Evolutionary conservation across 2,888 invertebrate species (phyloP).

Genomic region (Scelioninae gen. 2): DNA sequence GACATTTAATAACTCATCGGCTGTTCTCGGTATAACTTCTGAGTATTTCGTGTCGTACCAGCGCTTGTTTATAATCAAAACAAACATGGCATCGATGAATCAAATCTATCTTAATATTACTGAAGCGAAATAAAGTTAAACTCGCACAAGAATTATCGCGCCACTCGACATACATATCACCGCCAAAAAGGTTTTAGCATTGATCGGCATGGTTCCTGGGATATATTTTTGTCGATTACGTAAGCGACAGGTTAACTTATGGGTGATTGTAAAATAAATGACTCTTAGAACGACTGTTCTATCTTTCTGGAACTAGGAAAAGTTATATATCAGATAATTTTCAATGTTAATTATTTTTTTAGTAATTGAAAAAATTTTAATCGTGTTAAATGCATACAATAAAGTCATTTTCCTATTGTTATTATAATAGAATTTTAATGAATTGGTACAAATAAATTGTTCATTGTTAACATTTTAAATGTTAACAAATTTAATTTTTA

Average conservation of each 20-base stretch:
- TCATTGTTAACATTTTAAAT: too few species aligned
- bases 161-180: constrained; percentile 3
- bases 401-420: too few species aligned
- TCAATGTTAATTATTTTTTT: background rate
- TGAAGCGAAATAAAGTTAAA: constrained; percentile 15
- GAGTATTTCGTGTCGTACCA: background rate
- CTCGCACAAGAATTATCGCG: constrained; percentile 7
- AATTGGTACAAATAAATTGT: too few species aligned
- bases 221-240: constrained; percentile 39
- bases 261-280: constrained; percentile 8
- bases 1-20: background rate
- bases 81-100: constrained; percentile 9
- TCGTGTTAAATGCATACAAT: background rate
- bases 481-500: too few species aligned
- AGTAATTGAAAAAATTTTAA: background rate
- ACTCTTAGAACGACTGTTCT: too few species aligned
- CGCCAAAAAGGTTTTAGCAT: constrained; percentile 27
- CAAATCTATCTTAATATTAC: constrained; percentile 11
- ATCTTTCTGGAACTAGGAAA: background rate
- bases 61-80: constrained; percentile 10
- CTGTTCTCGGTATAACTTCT: background rate
- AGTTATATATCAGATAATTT: background rate
- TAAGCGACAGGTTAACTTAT: constrained; percentile 25
- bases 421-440: too few species aligned
- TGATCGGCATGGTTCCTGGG: constrained; percentile 19